These are phyloP conservation scores for Sarcophaga subvicina DNA, from an alignment of 2,888 invertebrate genomes.

Conservation along the genomic window DNA sequence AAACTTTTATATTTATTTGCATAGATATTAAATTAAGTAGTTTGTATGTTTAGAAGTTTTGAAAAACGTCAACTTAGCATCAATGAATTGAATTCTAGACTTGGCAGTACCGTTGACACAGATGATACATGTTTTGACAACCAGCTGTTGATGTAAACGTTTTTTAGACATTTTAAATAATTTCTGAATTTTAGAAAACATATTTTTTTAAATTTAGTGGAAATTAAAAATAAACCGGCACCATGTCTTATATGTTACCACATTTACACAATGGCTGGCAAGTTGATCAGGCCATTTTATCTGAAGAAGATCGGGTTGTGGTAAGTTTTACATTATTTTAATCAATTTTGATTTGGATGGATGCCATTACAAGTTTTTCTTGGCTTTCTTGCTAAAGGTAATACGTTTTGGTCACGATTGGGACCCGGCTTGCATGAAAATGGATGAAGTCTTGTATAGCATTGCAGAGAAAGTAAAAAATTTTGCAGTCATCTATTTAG, in stretches of 20 bases:
- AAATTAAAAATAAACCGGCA: constrained; percentile 73
- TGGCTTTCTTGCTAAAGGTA: constrained; percentile 84
- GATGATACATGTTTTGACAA: constrained; percentile 35
- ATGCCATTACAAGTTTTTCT: neutral
- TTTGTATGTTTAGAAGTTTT: neutral
- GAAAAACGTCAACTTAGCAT: too few species aligned
- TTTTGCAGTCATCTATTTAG: constrained; percentile 98
- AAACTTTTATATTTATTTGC: too few species aligned
- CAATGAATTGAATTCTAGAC: constrained; percentile 2
- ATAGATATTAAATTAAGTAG: too few species aligned
- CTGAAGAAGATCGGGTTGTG: constrained; percentile 99
- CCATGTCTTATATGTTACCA: constrained; percentile 99
- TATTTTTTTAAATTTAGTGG: too few species aligned
- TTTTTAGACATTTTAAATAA: constrained; percentile 17
- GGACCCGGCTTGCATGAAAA: constrained; percentile 99
- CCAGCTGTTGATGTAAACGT: constrained; percentile 54
- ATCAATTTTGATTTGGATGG: neutral
- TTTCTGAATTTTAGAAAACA: neutral
- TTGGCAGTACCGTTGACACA: constrained; percentile 43
- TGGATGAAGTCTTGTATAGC: constrained; percentile 98
- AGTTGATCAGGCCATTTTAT: constrained; percentile 99
- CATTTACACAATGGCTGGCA: constrained; percentile 99
- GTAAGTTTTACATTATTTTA: constrained; percentile 84
- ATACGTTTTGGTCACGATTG: constrained; percentile 99
- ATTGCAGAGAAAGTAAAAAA: constrained; percentile 99